A percentile compares a stretch with the other conserved stretches of the same genome.
Evolutionary conservation across 2,113 vertebrate genomes (phyloP).

Genomic region (Lagenorhynchus albirostris): DNA sequence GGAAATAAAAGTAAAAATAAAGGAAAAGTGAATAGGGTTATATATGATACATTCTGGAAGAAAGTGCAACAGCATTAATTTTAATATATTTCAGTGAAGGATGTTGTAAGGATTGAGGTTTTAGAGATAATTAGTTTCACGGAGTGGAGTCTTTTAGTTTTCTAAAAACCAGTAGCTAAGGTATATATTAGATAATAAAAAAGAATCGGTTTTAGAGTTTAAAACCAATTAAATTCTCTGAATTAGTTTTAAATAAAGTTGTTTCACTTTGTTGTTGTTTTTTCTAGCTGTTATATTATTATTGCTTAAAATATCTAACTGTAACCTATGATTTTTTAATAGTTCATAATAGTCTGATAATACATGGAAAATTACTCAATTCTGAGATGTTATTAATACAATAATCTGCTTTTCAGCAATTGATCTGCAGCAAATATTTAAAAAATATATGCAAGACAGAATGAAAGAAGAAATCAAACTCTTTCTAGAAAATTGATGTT

Average conservation of each 20-base stretch:
- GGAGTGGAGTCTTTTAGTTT: background rate
- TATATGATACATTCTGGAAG: background rate
- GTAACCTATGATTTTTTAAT: background rate
- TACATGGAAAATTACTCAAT: background rate
- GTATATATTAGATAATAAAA: background rate
- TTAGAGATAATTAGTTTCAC: background rate
- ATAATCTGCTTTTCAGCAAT: background rate
- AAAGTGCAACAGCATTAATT: background rate
- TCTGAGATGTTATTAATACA: background rate
- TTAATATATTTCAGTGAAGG: background rate
- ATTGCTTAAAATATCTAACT: background rate
- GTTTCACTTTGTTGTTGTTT: background rate
- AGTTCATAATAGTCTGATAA: background rate
- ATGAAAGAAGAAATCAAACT: background rate
- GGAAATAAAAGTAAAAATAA: background rate
- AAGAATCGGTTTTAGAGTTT: background rate
- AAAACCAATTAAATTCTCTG: background rate
- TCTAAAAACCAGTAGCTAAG: background rate
- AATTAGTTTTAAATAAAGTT: background rate
- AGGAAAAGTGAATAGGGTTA: background rate
- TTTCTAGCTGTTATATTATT: background rate
- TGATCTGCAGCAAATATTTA: background rate
- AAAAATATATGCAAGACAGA: background rate
- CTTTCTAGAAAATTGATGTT: background rate
- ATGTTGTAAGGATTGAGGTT: background rate